phyloP scores from a whole-genome alignment of 2,797 vertebrate genomes.

The Phataginus tetradactyla region DNA sequence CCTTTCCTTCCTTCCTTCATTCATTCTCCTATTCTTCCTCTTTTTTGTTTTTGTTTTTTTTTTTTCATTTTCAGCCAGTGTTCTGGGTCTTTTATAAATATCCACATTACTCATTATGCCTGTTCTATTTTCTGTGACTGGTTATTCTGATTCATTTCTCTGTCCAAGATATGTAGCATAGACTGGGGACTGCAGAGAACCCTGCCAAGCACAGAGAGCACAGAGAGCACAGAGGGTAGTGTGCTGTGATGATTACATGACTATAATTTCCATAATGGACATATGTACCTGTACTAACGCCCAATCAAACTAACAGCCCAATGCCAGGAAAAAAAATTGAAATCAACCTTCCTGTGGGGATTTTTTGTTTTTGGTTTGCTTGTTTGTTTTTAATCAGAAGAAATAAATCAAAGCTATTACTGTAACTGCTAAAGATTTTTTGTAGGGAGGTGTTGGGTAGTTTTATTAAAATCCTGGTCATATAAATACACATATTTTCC shows the following conservation, averaged over 20 bases:
- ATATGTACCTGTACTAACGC: background rate
- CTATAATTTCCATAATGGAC: background rate
- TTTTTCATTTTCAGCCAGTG: background rate
- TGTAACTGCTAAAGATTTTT: background rate
- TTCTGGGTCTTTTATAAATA: background rate
- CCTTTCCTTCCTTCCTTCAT: background rate
- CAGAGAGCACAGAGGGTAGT: background rate
- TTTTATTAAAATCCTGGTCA: background rate
- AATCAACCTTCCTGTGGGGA: background rate
- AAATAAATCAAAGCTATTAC: background rate
- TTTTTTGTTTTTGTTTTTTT: background rate
- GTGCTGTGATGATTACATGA: background rate
- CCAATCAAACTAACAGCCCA: background rate
- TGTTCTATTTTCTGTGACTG: background rate
- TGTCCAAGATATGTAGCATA: background rate
- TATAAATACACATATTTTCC: background rate
- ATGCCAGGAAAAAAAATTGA: background rate
- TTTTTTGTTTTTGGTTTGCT: background rate
- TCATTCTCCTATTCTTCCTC: background rate
- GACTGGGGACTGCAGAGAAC: background rate
- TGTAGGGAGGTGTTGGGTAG: background rate
- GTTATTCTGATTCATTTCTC: background rate
- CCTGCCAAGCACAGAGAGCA: background rate
- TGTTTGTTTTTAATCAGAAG: conserved; percentile 4
- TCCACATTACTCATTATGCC: background rate